Percentiles rank a stretch among this genome's conserved stretches.
These are phyloP conservation scores for Aurelia sp. DNA, from an alignment of 30 jellyfish, hydroid and myxozoan species.

Conservation along the genomic window DNA sequence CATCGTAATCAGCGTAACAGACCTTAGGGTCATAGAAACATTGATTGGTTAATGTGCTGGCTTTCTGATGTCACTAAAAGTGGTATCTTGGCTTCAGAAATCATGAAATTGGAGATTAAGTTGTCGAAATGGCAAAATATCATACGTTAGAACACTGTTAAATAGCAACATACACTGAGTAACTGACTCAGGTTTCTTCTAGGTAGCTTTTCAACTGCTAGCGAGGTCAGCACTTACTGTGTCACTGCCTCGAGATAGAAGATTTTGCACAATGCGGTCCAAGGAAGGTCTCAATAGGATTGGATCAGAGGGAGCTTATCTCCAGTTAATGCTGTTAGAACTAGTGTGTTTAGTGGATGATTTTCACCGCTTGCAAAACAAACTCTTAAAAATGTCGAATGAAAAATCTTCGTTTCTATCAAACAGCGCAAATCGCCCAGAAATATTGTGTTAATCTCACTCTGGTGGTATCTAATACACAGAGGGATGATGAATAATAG, in stretches of 20 bases:
- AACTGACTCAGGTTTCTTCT: background rate
- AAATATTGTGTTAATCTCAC: constrained; percentile 41
- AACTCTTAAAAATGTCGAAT: constrained; percentile 29
- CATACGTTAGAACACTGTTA: background rate
- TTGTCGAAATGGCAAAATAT: background rate
- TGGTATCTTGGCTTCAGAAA: too few species aligned
- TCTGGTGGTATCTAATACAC: constrained; percentile 42
- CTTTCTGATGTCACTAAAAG: too few species aligned
- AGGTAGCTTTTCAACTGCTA: background rate
- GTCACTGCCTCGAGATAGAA: background rate
- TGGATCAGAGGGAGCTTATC: constrained; percentile 26
- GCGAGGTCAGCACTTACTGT: constrained; percentile 4
- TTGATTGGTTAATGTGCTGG: too few species aligned
- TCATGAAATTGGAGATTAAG: background rate
- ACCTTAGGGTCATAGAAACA: too few species aligned
- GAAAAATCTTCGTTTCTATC: constrained; percentile 58
- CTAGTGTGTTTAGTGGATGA: constrained; percentile 55
- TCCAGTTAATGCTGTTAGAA: constrained; percentile 39
- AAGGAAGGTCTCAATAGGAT: constrained; percentile 6
- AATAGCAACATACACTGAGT: background rate
- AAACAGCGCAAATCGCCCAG: constrained; percentile 40
- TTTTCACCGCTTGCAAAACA: constrained; percentile 64
- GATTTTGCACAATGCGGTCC: constrained; percentile 26
- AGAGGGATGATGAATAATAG: constrained; percentile 29
- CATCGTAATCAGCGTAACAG: too few species aligned